phyloP scores from a whole-genome alignment of 2,113 vertebrate genomes.

The Spilogale gracilis region DNA sequence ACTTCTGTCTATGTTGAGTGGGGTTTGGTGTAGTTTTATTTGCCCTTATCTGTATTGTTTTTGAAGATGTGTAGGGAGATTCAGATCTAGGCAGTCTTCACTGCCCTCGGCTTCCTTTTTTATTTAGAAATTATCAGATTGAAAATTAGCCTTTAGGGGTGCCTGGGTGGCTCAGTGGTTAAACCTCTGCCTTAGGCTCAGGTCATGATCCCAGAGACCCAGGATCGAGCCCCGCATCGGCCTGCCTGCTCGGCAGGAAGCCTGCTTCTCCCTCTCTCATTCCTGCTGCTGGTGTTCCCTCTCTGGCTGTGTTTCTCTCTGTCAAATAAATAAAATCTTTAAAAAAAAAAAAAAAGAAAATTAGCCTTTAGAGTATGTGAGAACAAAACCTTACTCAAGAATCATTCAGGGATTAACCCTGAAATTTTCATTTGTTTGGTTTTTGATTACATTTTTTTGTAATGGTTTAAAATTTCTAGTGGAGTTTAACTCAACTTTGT shows the following conservation, averaged over 20 bases:
- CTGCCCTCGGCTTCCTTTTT: neutral
- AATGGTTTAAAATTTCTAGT: conserved; percentile 1
- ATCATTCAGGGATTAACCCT: neutral
- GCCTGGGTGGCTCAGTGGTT: no score
- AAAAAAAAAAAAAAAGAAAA: neutral
- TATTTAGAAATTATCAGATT: neutral
- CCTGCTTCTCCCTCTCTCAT: no score
- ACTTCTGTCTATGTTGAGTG: neutral
- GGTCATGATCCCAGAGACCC: no score
- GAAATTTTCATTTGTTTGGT: conserved; percentile 24
- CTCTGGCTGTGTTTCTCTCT: no score
- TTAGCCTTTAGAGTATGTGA: neutral
- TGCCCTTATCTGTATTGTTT: neutral
- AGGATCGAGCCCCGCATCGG: no score
- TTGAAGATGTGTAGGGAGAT: neutral
- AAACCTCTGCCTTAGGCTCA: no score
- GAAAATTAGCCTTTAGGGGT: neutral
- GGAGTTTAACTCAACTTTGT: neutral
- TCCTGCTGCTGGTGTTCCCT: no score
- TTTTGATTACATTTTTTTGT: neutral
- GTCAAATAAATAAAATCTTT: no score
- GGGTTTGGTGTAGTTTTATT: neutral
- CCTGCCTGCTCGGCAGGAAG: no score
- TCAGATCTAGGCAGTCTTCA: neutral
- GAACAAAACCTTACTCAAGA: neutral